Evolutionary conservation across 1,140 invertebrate species (phyloP).

Genomic region (Aphaenogaster ashmeadi): DNA sequence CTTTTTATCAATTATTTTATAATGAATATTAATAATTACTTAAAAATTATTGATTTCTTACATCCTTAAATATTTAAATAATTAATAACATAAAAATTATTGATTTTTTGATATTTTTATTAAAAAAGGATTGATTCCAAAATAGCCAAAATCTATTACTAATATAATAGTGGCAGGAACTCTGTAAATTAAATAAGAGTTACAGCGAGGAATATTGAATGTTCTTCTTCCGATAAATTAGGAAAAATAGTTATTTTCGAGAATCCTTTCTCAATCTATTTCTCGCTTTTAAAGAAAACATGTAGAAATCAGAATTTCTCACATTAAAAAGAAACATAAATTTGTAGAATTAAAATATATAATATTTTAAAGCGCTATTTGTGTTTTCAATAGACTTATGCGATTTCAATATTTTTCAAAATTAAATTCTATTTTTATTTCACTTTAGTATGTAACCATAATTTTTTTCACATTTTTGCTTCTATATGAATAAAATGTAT

Average conservation of each 20-base stretch:
- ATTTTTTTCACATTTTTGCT: no score
- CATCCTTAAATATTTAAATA: background rate
- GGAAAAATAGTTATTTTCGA: background rate
- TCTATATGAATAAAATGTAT: no score
- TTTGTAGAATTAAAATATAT: no score
- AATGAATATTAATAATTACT: background rate
- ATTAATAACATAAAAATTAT: background rate
- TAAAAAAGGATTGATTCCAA: background rate
- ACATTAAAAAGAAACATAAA: no score
- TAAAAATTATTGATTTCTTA: background rate
- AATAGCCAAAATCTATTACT: background rate
- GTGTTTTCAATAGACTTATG: no score
- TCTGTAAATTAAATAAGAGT: background rate
- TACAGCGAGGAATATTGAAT: background rate
- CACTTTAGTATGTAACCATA: no score
- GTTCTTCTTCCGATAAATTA: slow-evolving; percentile 2
- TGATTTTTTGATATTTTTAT: background rate
- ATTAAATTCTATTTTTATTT: no score
- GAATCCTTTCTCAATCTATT: background rate
- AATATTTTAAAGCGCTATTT: no score
- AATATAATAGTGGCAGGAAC: background rate
- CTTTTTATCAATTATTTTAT: background rate
- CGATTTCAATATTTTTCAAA: no score
- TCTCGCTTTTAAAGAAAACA: background rate
- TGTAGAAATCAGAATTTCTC: no score